Conservation (phyloP, 2,888 invertebrate species). For the Hymenopus coronatus region DNA sequence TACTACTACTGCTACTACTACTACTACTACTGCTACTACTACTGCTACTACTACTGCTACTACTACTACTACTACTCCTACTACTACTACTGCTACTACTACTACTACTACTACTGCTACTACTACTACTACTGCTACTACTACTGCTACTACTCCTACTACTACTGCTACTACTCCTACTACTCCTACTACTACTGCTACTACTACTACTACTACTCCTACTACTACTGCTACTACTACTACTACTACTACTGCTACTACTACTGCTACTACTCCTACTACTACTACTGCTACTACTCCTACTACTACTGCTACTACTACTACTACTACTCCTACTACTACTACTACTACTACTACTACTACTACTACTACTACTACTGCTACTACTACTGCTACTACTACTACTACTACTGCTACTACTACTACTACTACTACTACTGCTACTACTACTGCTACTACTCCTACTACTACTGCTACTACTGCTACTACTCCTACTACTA, state of each 20-base stretch:
- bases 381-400: background rate
- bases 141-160: background rate
- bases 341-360: background rate
- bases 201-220: slow-evolving; percentile 2
- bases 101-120: background rate
- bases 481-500: background rate
- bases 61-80: background rate
- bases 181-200: background rate
- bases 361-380: background rate
- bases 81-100: background rate
- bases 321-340: background rate
- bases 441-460: background rate
- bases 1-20: background rate
- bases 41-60: background rate
- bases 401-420: background rate
- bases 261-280: background rate
- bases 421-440: background rate
- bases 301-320: background rate
- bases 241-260: background rate
- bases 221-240: no score
- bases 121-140: background rate
- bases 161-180: background rate
- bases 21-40: slow-evolving; percentile 3
- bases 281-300: background rate
- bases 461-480: background rate